Evolutionary conservation across 1,140 invertebrate species (phyloP).

Genomic region (Marisa cornuarietis): DNA sequence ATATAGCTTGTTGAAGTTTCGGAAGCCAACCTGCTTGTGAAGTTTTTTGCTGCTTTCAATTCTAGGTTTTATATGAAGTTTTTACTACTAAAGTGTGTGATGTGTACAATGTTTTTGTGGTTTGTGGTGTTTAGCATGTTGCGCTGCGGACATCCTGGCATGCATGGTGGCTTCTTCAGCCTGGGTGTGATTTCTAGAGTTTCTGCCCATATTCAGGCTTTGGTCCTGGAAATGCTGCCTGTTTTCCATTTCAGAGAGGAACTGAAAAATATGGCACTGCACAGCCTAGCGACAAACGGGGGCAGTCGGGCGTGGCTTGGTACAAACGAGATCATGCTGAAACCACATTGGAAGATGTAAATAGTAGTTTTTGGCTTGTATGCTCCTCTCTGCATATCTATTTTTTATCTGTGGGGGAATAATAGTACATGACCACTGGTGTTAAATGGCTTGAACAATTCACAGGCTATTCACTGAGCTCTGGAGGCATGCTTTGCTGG

Average conservation of each 20-base stretch:
- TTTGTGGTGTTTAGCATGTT: background rate
- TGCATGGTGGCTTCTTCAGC: background rate
- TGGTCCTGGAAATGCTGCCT: background rate
- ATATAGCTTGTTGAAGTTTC: too few relatives aligned
- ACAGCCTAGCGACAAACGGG: conserved; percentile 33
- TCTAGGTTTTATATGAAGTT: too few relatives aligned
- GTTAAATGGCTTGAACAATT: background rate
- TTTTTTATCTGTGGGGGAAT: conserved; percentile 14
- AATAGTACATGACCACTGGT: background rate
- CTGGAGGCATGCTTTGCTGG: background rate
- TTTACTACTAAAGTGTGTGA: too few relatives aligned
- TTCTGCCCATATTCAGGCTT: background rate
- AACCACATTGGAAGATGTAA: conserved; percentile 32
- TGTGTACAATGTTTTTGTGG: background rate
- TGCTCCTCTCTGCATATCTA: background rate
- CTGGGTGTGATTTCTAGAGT: too few relatives aligned
- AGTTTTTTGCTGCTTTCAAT: too few relatives aligned
- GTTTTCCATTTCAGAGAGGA: conserved; percentile 52
- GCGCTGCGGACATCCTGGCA: too few relatives aligned
- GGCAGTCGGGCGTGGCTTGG: conserved; percentile 49
- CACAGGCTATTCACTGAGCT: background rate
- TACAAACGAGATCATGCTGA: conserved; percentile 42
- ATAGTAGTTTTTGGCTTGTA: conserved; percentile 1
- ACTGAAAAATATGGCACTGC: conserved; percentile 50
- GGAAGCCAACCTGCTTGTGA: too few relatives aligned